phyloP scores from a whole-genome alignment of 2,888 invertebrate species.

The Antitype chi region DNA sequence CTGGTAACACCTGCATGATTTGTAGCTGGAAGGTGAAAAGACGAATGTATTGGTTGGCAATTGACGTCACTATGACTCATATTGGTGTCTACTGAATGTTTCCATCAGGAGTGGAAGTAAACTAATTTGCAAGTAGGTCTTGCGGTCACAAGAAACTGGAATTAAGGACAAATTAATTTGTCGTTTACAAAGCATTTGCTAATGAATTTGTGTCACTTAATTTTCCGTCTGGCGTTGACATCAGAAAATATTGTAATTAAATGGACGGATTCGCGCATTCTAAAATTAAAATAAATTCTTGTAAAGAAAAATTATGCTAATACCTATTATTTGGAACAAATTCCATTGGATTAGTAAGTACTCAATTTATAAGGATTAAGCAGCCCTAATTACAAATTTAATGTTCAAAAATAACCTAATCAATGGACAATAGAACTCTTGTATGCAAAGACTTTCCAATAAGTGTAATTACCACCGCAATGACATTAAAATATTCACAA shows the following conservation, averaged over 20 bases:
- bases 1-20: not conserved
- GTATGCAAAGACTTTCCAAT: not conserved
- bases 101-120: not conserved
- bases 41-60: not conserved
- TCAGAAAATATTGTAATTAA: not conserved
- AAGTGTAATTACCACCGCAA: constrained; percentile 2
- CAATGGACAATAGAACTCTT: not conserved
- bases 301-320: not conserved
- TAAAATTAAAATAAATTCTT: constrained; percentile 3
- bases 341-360: not conserved
- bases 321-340: not conserved
- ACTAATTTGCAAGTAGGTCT: constrained; percentile 28
- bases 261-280: not conserved
- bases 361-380: constrained; percentile 21
- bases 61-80: not conserved
- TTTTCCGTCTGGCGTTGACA: not conserved
- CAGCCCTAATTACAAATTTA: constrained; percentile 38
- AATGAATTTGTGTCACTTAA: constrained; percentile 14
- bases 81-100: constrained; percentile 11
- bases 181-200: constrained; percentile 20
- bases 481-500: constrained; percentile 28
- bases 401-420: constrained; percentile 23
- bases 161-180: constrained; percentile 25
- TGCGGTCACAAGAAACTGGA: constrained; percentile 25
- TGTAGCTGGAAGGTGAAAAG: not conserved